A percentile compares a stretch with the other conserved stretches of the same genome.
Conservation (phyloP, 1,140 invertebrate species). For the Limonius californicus region DNA sequence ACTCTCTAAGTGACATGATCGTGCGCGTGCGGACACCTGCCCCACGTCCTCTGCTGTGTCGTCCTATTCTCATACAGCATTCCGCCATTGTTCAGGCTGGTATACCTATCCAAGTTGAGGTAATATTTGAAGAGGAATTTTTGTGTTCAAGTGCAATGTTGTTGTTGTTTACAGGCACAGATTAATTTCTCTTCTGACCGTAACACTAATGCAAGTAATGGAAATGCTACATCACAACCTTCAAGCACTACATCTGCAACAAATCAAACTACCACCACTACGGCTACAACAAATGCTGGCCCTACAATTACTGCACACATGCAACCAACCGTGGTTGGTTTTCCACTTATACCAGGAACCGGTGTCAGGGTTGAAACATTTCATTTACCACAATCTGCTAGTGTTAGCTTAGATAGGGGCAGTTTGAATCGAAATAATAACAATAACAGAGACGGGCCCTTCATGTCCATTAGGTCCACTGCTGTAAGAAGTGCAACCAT, state of each 20-base stretch:
- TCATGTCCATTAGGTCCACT: neutral
- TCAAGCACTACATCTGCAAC: constrained; percentile 28
- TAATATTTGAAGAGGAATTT: constrained; percentile 23
- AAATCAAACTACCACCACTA: constrained; percentile 20
- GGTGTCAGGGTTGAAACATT: constrained; percentile 38
- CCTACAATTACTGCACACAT: constrained; percentile 10
- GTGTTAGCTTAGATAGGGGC: neutral
- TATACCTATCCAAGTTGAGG: constrained; percentile 64
- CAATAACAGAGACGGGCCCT: neutral
- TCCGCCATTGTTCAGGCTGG: constrained; percentile 57
- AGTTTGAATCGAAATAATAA: neutral
- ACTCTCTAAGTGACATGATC: constrained; percentile 82
- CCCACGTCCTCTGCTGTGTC: constrained; percentile 66
- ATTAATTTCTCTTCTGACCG: constrained; percentile 49
- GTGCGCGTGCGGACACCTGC: constrained; percentile 64
- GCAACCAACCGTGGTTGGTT: constrained; percentile 15
- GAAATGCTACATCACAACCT: constrained; percentile 30
- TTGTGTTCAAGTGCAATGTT: constrained; percentile 6
- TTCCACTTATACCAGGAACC: constrained; percentile 23
- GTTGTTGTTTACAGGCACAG: constrained; percentile 47
- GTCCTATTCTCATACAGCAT: constrained; percentile 71
- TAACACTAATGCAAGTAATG: neutral
- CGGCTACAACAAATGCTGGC: constrained; percentile 18
- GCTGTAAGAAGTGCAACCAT: neutral
- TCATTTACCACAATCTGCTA: constrained; percentile 23